Evolutionary conservation across 2,888 invertebrate species (phyloP).

Genomic region (Rhagonycha fulva): DNA sequence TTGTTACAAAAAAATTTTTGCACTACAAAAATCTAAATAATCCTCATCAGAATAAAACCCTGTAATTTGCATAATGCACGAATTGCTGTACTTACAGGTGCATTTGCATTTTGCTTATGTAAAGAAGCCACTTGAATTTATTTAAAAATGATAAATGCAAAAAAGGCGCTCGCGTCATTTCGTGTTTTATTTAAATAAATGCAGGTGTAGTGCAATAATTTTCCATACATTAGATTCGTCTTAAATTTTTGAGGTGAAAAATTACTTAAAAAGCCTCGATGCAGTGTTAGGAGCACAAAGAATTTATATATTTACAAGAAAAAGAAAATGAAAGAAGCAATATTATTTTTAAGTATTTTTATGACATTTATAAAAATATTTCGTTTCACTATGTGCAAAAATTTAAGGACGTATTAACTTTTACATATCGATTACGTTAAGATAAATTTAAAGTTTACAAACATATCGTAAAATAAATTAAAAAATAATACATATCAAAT

Average conservation of each 20-base stretch:
- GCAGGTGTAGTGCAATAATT: background rate
- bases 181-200: background rate
- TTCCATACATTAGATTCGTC: constrained; percentile 9
- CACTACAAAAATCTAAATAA: constrained; percentile 5
- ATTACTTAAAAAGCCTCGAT: constrained; percentile 4
- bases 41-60: background rate
- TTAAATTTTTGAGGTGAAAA: constrained; percentile 3
- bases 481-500: constrained; percentile 33
- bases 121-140: background rate
- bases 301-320: constrained; percentile 25
- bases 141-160: background rate
- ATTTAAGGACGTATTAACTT: constrained; percentile 2
- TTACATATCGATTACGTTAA: constrained; percentile 18
- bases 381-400: background rate
- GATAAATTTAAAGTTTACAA: constrained; percentile 1
- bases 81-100: constrained; percentile 6
- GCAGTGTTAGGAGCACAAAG: constrained; percentile 14
- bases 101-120: constrained; percentile 5
- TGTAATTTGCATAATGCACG: constrained; percentile 1
- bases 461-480: constrained; percentile 14
- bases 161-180: background rate
- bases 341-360: constrained; percentile 31
- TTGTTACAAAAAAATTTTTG: constrained; percentile 46
- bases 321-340: constrained; percentile 20
- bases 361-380: constrained; percentile 18